These are phyloP conservation scores for Dasyornis broadbenti DNA, from an alignment of 2,113 vertebrate genomes.

Conservation along the genomic window DNA sequence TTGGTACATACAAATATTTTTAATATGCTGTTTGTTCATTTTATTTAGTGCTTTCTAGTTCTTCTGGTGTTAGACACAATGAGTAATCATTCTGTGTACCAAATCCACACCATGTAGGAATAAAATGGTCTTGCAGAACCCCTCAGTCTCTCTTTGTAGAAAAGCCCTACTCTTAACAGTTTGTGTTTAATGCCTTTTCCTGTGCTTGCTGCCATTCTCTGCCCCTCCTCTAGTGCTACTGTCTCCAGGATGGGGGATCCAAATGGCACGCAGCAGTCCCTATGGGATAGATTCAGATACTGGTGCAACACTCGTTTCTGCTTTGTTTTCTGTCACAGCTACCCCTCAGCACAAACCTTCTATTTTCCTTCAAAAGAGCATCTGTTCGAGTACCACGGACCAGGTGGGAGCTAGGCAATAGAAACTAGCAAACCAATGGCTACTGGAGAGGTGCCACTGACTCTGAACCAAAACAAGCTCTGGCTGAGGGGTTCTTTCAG, in stretches of 20 bases:
- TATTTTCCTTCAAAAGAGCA: not conserved
- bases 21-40: not conserved
- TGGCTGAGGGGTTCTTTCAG: fast-evolving
- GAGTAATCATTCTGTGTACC: not conserved
- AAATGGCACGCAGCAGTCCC: not conserved
- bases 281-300: not conserved
- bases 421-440: not conserved
- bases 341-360: not conserved
- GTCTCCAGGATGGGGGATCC: not conserved
- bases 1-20: not conserved
- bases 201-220: not conserved
- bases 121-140: not conserved
- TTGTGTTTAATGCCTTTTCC: not conserved
- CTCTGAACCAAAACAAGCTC: not conserved
- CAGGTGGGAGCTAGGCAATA: not conserved
- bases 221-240: not conserved
- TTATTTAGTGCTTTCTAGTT: not conserved
- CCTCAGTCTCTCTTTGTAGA: not conserved
- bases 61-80: not conserved
- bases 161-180: not conserved
- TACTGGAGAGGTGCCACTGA: not conserved
- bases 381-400: not conserved
- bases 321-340: not conserved
- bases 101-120: not conserved
- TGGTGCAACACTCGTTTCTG: not conserved